phyloP scores from a whole-genome alignment of 2,113 vertebrate genomes.

The Circaetus gallicus region DNA sequence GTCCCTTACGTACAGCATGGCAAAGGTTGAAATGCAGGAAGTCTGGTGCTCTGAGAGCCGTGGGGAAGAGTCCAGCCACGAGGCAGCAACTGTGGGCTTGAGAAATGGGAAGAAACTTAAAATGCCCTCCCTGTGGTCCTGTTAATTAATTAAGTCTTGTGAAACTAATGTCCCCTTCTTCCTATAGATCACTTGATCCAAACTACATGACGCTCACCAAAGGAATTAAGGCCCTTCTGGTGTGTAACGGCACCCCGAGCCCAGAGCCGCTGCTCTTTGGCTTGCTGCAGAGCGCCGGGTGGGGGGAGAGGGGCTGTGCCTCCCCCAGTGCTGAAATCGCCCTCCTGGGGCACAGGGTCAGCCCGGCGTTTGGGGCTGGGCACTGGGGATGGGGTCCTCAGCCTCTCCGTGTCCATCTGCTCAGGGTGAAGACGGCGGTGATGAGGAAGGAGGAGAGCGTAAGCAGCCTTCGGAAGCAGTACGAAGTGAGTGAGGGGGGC shows the following conservation, averaged over 20 bases:
- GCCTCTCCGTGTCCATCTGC: not conserved
- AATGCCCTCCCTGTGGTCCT: not conserved
- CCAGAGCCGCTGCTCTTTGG: not conserved
- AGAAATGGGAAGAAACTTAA: not conserved
- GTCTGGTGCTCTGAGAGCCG: not conserved
- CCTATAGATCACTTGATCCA: not conserved
- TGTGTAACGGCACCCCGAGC: fast-evolving
- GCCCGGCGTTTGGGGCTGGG: fast-evolving
- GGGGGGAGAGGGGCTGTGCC: not conserved
- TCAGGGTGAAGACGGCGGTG: constrained; percentile 89
- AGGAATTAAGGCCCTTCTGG: not conserved
- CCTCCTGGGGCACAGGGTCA: fast-evolving
- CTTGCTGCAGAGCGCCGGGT: fast-evolving
- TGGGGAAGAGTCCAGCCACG: not conserved
- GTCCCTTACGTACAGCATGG: not conserved
- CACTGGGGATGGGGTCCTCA: not conserved
- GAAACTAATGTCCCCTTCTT: not conserved
- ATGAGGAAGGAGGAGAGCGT: constrained; percentile 89
- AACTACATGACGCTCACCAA: fast-evolving
- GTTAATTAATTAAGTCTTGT: not conserved
- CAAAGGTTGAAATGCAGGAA: not conserved
- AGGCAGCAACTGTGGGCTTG: not conserved
- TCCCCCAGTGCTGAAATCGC: fast-evolving
- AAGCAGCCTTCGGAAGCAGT: constrained; percentile 82
- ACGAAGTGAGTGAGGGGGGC: constrained; percentile 77